Evolutionary conservation across 2,113 vertebrate genomes (phyloP).

Genomic region (Callipepla californica): DNA sequence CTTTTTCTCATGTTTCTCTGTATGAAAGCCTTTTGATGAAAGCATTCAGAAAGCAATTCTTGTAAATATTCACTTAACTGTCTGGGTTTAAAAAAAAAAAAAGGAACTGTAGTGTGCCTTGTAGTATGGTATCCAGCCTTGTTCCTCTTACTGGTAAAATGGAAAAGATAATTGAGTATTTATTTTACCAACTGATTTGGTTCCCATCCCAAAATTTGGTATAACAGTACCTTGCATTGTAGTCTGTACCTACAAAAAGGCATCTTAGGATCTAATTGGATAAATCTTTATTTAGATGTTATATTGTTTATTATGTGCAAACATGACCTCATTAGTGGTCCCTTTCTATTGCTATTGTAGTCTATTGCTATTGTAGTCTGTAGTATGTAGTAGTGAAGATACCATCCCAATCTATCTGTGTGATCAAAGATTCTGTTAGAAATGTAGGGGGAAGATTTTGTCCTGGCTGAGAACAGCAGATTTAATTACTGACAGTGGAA

Average conservation of each 20-base stretch:
- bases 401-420: not conserved
- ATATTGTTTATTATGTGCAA: constrained; percentile 10
- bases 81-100: not conserved
- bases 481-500: constrained; percentile 56
- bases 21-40: not conserved
- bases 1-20: not conserved
- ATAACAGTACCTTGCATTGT: not conserved
- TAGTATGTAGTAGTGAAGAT: not conserved
- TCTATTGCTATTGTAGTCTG: not conserved
- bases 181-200: not conserved
- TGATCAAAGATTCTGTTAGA: constrained; percentile 20
- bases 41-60: not conserved
- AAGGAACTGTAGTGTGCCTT: fast-evolving
- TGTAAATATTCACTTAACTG: not conserved
- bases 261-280: not conserved
- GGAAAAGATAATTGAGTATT: not conserved
- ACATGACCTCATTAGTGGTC: constrained; percentile 3
- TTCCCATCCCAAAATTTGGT: not conserved
- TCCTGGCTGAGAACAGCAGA: constrained; percentile 32
- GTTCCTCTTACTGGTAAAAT: not conserved
- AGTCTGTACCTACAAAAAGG: not conserved
- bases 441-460: not conserved
- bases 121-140: not conserved
- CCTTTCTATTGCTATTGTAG: not conserved
- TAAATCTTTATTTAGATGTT: not conserved